These are phyloP conservation scores for Lonchura striata DNA, from an alignment of 2,113 vertebrate genomes.

Conservation along the genomic window DNA sequence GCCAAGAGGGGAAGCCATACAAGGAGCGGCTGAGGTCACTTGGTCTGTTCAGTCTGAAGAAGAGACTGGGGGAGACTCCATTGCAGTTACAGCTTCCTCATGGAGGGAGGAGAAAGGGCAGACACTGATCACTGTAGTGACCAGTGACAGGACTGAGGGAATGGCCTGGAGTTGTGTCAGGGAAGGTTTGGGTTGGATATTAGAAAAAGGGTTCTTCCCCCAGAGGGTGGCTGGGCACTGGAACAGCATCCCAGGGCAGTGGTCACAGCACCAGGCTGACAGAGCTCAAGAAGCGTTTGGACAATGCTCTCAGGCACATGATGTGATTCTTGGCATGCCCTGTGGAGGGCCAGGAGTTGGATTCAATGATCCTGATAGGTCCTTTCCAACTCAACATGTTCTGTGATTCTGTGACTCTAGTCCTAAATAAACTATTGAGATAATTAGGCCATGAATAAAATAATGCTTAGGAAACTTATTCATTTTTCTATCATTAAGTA, in stretches of 20 bases:
- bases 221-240: neutral
- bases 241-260: neutral
- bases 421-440: neutral
- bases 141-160: neutral
- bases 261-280: neutral
- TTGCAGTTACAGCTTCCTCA: fast-evolving
- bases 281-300: fast-evolving
- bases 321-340: neutral
- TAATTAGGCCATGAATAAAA: neutral
- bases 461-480: neutral
- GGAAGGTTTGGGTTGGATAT: neutral
- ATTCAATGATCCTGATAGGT: neutral
- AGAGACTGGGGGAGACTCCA: neutral
- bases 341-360: neutral
- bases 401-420: neutral
- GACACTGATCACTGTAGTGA: neutral
- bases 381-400: neutral
- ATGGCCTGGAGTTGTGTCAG: neutral
- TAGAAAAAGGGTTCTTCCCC: neutral
- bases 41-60: neutral
- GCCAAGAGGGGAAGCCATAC: fast-evolving
- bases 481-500: neutral
- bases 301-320: neutral
- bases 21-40: fast-evolving
- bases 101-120: neutral